Conservation (phyloP, 2,888 invertebrate genomes). For the Drosophila leonis region DNA sequence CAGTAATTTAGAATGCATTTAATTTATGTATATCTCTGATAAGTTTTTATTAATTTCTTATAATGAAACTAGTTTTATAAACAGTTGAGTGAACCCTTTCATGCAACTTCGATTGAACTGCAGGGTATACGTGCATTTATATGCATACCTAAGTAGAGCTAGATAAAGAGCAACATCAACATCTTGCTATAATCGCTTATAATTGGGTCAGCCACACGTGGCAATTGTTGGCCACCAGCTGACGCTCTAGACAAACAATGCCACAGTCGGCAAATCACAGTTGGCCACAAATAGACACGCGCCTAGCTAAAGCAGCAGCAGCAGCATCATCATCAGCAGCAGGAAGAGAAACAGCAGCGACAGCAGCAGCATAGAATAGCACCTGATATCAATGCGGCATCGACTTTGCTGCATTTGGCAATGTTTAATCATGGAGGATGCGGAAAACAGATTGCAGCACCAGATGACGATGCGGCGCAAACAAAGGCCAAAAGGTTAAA, state of each 20-base stretch:
- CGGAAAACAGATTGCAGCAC: constrained; percentile 75
- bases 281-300: constrained; percentile 78
- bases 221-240: constrained; percentile 57
- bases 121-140: constrained; percentile 5
- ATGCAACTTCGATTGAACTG: neutral
- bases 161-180: constrained; percentile 19
- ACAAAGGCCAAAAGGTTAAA: constrained; percentile 63
- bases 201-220: constrained; percentile 60
- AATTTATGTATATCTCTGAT: neutral
- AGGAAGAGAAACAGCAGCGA: constrained; percentile 13
- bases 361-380: constrained; percentile 17
- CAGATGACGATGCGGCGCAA: constrained; percentile 70
- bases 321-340: neutral
- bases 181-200: constrained; percentile 30
- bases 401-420: constrained; percentile 66
- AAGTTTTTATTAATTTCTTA: neutral
- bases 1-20: neutral
- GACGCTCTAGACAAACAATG: constrained; percentile 51
- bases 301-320: constrained; percentile 31
- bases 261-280: constrained; percentile 70
- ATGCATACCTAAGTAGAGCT: neutral
- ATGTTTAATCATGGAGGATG: constrained; percentile 72
- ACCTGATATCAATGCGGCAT: constrained; percentile 54
- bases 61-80: neutral
- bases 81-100: neutral